These are phyloP conservation scores for Hylaeus volcanicus DNA, from an alignment of 1,140 invertebrate genomes.

Conservation along the genomic window DNA sequence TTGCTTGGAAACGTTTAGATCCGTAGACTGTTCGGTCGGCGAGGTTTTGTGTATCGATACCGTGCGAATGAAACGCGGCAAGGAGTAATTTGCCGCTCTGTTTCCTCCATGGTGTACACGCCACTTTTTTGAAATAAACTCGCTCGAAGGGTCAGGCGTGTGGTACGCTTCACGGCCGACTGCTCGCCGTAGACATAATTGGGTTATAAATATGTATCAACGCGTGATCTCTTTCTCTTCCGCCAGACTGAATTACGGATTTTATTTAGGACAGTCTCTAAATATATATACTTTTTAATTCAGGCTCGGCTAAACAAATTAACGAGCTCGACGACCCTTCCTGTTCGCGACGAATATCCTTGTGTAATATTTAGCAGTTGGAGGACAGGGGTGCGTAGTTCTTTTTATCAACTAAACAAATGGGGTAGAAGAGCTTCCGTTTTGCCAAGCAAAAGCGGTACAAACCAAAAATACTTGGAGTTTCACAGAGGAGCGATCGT, in stretches of 20 bases:
- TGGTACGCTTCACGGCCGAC: conserved; percentile 11
- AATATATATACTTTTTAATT: conserved; percentile 40
- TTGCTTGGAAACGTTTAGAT: neutral
- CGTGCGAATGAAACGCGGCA: conserved; percentile 28
- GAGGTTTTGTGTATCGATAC: neutral
- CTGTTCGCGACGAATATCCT: no score
- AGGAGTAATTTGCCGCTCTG: conserved; percentile 46
- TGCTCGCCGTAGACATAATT: conserved; percentile 32
- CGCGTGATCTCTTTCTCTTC: conserved; percentile 30
- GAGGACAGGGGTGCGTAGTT: no score
- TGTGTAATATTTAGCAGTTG: no score
- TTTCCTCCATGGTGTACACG: conserved; percentile 28
- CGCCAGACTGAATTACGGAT: conserved; percentile 12
- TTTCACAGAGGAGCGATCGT: no score
- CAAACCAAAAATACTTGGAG: no score
- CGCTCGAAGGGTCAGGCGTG: neutral
- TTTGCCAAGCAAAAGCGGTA: no score
- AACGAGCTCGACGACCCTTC: neutral
- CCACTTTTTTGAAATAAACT: conserved; percentile 22
- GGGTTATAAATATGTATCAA: conserved; percentile 49
- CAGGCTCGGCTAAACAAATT: conserved; percentile 27
- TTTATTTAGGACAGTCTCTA: conserved; percentile 45
- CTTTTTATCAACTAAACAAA: no score
- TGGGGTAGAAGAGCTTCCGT: no score
- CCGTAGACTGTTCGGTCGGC: neutral